Percentiles rank a stretch among this genome's conserved stretches.
phyloP scores from a whole-genome alignment of 2,888 invertebrate genomes.

The Bhutanitis thaidina region DNA sequence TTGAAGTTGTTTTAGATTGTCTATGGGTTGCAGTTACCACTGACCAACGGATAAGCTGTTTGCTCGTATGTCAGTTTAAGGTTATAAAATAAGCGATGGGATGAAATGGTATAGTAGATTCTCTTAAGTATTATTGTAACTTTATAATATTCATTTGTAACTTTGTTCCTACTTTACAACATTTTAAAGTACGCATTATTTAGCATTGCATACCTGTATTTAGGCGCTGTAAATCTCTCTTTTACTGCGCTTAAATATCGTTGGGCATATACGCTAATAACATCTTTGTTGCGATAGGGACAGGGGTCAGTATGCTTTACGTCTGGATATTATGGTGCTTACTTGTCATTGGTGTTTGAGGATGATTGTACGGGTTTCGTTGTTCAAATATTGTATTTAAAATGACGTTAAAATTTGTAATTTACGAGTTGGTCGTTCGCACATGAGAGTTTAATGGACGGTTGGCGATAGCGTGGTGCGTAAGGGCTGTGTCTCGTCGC shows the following conservation, averaged over 20 bases:
- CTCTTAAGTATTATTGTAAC: too few relatives aligned
- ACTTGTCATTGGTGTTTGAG: conserved; percentile 1
- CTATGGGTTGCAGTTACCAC: too few relatives aligned
- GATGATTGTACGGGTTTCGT: conserved; percentile 12
- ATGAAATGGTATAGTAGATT: too few relatives aligned
- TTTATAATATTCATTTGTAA: neutral
- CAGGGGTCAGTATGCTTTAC: conserved; percentile 1
- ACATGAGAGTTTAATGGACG: conserved; percentile 15
- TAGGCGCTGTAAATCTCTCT: conserved; percentile 25
- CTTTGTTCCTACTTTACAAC: conserved; percentile 15
- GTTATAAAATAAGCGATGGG: too few relatives aligned
- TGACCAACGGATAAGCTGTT: too few relatives aligned
- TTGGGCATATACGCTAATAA: neutral
- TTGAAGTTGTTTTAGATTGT: too few relatives aligned
- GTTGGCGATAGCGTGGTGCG: neutral
- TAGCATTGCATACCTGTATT: conserved; percentile 23
- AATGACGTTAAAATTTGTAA: conserved; percentile 18
- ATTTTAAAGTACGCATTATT: conserved; percentile 9
- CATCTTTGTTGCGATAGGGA: neutral
- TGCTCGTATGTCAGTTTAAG: too few relatives aligned
- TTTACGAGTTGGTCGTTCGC: conserved; percentile 18
- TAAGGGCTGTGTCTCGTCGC: neutral
- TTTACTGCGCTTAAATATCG: conserved; percentile 3
- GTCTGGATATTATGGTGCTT: neutral
- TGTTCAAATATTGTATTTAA: conserved; percentile 21